These are phyloP conservation scores for Cremastobaeus sp. DNA, from an alignment of 2,888 invertebrate species.

Conservation along the genomic window DNA sequence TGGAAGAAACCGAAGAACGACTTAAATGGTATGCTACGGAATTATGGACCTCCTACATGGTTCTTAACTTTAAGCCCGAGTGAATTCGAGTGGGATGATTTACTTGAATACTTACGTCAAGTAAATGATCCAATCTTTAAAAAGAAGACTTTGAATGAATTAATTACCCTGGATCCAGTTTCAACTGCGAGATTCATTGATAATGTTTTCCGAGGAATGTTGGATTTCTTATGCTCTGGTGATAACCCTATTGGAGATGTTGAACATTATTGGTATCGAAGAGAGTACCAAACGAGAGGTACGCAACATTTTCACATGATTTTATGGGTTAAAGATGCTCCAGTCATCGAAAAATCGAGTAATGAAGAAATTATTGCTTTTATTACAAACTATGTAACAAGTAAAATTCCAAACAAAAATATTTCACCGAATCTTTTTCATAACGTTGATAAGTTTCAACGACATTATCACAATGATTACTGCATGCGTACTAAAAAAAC, in stretches of 20 bases:
- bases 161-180: constrained; percentile 70
- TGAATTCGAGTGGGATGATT: no score
- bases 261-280: no score
- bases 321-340: constrained; percentile 68
- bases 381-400: constrained; percentile 64
- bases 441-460: constrained; percentile 65
- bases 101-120: constrained; percentile 64
- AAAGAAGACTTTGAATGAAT: constrained; percentile 57
- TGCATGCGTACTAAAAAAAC: constrained; percentile 56
- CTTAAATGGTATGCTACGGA: constrained; percentile 59
- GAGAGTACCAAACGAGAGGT: no score
- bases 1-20: constrained; percentile 58
- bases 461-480: constrained; percentile 67
- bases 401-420: constrained; percentile 62
- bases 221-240: no score
- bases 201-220: no score
- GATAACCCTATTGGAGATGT: no score
- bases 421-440: constrained; percentile 62
- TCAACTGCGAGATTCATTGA: no score
- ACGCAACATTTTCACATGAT: no score
- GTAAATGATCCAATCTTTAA: constrained; percentile 63
- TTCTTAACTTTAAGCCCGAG: constrained; percentile 66
- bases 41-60: constrained; percentile 66
- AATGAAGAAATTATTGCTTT: constrained; percentile 53
- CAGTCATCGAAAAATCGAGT: no score